Conservation (phyloP, 2,797 vertebrate species). For the Platalea minor region DNA sequence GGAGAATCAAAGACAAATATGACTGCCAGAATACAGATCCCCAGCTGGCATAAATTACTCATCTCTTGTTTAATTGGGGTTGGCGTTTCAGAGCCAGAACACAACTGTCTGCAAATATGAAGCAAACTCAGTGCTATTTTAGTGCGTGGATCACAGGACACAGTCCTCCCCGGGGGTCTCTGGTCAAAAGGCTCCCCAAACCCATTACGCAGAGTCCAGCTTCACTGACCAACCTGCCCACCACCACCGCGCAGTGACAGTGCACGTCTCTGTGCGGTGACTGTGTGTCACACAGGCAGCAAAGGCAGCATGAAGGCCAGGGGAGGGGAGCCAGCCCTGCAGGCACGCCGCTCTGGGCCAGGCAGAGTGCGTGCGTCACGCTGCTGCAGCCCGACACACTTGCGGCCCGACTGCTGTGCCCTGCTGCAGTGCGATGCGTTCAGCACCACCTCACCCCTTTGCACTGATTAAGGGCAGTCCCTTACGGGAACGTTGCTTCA, state of each 20-base stretch:
- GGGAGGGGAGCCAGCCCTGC: not conserved
- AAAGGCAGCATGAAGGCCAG: not conserved
- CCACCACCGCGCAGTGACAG: fast-evolving
- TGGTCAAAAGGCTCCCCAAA: not conserved
- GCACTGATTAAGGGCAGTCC: not conserved
- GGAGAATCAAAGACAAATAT: not conserved
- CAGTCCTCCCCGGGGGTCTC: not conserved
- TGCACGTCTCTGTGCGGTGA: fast-evolving
- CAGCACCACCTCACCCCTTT: not conserved
- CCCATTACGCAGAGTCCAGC: not conserved
- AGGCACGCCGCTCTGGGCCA: not conserved
- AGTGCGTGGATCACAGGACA: fast-evolving
- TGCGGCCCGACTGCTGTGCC: not conserved
- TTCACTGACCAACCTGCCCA: too few species aligned
- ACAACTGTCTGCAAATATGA: fast-evolving
- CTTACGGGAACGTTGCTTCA: not conserved
- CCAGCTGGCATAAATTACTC: not conserved
- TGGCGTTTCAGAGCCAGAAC: not conserved
- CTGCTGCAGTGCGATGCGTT: fast-evolving
- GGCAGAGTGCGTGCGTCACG: not conserved
- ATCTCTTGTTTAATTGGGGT: not conserved
- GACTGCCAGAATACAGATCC: not conserved
- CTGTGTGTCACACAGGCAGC: fast-evolving
- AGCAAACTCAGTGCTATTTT: not conserved
- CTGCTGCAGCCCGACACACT: not conserved